phyloP scores from a whole-genome alignment of 2,113 vertebrate species.

The Bubo bubo region DNA sequence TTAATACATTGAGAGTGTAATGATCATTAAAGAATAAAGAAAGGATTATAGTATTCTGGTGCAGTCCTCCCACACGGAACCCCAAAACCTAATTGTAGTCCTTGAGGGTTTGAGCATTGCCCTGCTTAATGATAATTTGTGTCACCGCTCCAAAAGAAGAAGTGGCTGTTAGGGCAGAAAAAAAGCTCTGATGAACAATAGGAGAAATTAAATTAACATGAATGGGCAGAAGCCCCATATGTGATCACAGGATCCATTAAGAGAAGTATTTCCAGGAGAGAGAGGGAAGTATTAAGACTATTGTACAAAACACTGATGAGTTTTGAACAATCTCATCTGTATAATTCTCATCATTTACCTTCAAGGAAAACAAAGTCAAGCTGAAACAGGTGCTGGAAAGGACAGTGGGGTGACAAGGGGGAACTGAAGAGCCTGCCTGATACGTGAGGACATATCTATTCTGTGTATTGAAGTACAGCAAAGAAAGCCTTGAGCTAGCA shows the following conservation, averaged over 20 bases:
- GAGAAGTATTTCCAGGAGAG: conserved; percentile 42
- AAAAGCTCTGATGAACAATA: conserved; percentile 55
- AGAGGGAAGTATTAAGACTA: background rate
- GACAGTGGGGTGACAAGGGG: background rate
- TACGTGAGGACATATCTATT: background rate
- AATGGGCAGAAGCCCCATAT: conserved; percentile 56
- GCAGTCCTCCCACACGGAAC: conserved; percentile 52
- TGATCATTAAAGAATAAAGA: conserved; percentile 63
- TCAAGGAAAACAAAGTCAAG: conserved; percentile 42
- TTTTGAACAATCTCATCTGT: conserved; percentile 6
- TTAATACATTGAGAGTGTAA: conserved; percentile 40
- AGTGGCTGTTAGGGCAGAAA: conserved; percentile 43
- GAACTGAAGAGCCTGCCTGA: background rate
- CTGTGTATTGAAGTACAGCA: background rate
- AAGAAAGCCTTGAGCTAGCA: conserved; percentile 47
- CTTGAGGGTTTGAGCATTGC: conserved; percentile 52
- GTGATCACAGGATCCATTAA: background rate
- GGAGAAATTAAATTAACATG: conserved; percentile 49
- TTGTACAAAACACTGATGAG: conserved; percentile 29
- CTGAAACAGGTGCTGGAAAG: conserved; percentile 47
- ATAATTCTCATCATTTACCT: conserved; percentile 12
- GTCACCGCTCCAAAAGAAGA: conserved; percentile 46
- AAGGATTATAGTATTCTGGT: conserved; percentile 46
- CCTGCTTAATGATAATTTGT: conserved; percentile 66
- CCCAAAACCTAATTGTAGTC: conserved; percentile 61